Evolutionary conservation across 2,113 vertebrate genomes (phyloP).

Genomic region (Monarcha castaneiventris): DNA sequence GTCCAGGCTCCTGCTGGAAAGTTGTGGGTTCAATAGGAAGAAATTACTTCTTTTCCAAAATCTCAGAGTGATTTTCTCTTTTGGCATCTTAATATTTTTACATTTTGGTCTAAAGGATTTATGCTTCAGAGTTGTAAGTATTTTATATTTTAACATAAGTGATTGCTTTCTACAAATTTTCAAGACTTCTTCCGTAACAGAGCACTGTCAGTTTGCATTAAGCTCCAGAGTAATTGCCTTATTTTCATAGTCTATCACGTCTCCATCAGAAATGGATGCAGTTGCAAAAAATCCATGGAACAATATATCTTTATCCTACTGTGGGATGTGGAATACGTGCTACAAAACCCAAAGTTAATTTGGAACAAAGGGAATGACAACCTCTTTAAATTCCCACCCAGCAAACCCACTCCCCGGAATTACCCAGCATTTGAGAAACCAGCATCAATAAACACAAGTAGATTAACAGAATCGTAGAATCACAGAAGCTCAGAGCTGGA

Average conservation of each 20-base stretch:
- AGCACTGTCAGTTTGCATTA: neutral
- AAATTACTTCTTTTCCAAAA: neutral
- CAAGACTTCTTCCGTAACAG: neutral
- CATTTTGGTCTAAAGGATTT: neutral
- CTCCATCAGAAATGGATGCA: neutral
- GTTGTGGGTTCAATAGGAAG: neutral
- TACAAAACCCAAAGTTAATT: neutral
- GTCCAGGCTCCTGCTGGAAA: neutral
- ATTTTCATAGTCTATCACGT: neutral
- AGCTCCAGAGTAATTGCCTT: neutral
- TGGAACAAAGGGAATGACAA: neutral
- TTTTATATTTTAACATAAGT: neutral
- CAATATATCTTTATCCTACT: neutral
- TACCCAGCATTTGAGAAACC: neutral
- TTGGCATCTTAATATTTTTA: neutral
- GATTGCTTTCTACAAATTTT: neutral
- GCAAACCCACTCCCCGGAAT: neutral
- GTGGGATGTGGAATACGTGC: accelerated
- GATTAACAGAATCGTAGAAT: neutral
- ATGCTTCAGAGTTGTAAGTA: neutral
- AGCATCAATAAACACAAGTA: neutral
- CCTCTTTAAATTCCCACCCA: neutral
- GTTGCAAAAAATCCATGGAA: neutral
- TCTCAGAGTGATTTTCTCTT: neutral
- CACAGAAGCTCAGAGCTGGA: neutral